A percentile compares a stretch with the other conserved stretches of the same genome.
Conservation (phyloP, 2,888 invertebrate species). For the Harpalus rubripes region DNA sequence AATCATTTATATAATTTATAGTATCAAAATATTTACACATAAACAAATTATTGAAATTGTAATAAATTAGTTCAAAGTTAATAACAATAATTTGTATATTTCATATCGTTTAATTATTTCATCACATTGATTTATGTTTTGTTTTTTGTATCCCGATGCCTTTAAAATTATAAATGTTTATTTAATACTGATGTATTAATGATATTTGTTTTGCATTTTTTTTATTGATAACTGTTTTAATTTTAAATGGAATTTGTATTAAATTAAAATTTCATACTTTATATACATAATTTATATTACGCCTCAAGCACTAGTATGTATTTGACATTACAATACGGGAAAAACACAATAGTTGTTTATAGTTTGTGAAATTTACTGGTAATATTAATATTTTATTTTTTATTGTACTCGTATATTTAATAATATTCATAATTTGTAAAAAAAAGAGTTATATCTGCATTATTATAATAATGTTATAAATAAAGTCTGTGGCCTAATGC, state of each 20-base stretch:
- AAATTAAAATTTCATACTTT: too few relatives aligned
- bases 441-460: too few relatives aligned
- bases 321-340: too few relatives aligned
- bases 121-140: background rate
- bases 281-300: too few relatives aligned
- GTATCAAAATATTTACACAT: background rate
- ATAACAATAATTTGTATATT: slow-evolving; percentile 1
- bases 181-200: background rate
- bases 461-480: too few relatives aligned
- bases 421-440: too few relatives aligned
- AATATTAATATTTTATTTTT: too few relatives aligned
- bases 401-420: too few relatives aligned
- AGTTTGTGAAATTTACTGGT: too few relatives aligned
- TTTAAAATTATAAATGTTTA: background rate
- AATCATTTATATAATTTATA: slow-evolving; percentile 15
- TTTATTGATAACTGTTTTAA: background rate
- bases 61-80: background rate
- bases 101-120: background rate
- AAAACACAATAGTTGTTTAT: too few relatives aligned
- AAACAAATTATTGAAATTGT: background rate
- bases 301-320: too few relatives aligned
- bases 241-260: background rate
- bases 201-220: background rate
- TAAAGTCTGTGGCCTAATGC: too few relatives aligned
- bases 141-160: background rate